phyloP scores from a whole-genome alignment of 1,140 invertebrate genomes.

The Cyrtorhinus lividipennis region DNA sequence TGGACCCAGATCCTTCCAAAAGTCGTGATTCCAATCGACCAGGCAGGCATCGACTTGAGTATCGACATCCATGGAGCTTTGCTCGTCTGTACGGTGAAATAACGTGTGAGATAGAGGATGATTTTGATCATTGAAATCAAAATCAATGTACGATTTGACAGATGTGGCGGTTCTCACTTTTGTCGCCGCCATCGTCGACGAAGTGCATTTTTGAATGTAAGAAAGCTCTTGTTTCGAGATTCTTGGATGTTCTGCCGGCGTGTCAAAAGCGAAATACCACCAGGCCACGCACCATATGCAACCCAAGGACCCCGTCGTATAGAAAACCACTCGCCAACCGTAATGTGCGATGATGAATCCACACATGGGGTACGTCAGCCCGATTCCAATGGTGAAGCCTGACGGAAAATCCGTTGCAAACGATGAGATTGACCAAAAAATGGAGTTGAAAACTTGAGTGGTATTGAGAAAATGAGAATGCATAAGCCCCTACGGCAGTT shows the following conservation, averaged over 20 bases:
- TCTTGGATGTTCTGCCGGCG: constrained; percentile 53
- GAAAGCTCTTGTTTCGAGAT: constrained; percentile 51
- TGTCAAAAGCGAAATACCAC: constrained; percentile 59
- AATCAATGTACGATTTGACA: neutral
- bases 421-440: too few species aligned
- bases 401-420: constrained; percentile 19
- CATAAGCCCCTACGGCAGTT: neutral
- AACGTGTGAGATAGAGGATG: neutral
- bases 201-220: constrained; percentile 42
- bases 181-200: neutral
- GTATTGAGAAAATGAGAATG: too few species aligned
- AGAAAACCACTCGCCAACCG: constrained; percentile 52
- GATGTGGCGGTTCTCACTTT: neutral
- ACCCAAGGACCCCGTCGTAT: constrained; percentile 53
- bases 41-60: constrained; percentile 57
- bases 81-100: constrained; percentile 24
- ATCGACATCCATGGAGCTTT: constrained; percentile 60
- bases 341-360: constrained; percentile 50
- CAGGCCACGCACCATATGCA: constrained; percentile 51
- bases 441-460: neutral
- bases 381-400: constrained; percentile 56
- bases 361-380: constrained; percentile 51
- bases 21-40: constrained; percentile 61
- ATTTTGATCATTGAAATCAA: neutral
- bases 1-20: constrained; percentile 58